Conservation (phyloP, 2,888 invertebrate species). For the Agrilus cyanescens region DNA sequence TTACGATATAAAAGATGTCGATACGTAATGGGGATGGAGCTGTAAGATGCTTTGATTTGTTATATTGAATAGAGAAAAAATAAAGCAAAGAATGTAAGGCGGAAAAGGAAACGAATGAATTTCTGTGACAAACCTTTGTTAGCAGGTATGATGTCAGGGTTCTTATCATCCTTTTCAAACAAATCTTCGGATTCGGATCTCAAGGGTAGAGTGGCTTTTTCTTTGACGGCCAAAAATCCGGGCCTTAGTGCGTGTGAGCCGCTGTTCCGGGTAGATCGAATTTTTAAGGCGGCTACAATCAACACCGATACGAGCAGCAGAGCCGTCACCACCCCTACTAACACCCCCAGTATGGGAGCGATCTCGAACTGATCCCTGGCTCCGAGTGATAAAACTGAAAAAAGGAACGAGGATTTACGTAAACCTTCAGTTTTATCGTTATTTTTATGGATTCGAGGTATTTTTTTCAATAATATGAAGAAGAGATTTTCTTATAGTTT, state of each 20-base stretch:
- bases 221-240: constrained; percentile 47
- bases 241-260: constrained; percentile 43
- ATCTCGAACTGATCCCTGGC: constrained; percentile 41
- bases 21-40: too few species aligned
- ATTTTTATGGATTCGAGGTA: too few species aligned
- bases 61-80: too few species aligned
- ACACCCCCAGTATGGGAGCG: constrained; percentile 48
- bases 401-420: not conserved
- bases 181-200: constrained; percentile 54
- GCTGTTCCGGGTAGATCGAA: constrained; percentile 45
- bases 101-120: not conserved
- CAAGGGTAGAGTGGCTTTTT: constrained; percentile 56
- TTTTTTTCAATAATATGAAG: too few species aligned
- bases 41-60: too few species aligned
- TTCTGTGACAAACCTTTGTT: constrained; percentile 59
- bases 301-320: constrained; percentile 54
- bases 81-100: not conserved
- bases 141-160: constrained; percentile 79
- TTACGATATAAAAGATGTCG: too few species aligned
- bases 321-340: constrained; percentile 57
- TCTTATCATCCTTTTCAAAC: constrained; percentile 70
- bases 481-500: too few species aligned
- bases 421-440: too few species aligned
- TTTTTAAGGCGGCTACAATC: constrained; percentile 48
- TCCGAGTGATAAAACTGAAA: constrained; percentile 35